Evolutionary conservation across 2,888 invertebrate genomes (phyloP), one percentile per base, ranked within the genome.

Genomic region (Limnephilus auricula): DNA sequence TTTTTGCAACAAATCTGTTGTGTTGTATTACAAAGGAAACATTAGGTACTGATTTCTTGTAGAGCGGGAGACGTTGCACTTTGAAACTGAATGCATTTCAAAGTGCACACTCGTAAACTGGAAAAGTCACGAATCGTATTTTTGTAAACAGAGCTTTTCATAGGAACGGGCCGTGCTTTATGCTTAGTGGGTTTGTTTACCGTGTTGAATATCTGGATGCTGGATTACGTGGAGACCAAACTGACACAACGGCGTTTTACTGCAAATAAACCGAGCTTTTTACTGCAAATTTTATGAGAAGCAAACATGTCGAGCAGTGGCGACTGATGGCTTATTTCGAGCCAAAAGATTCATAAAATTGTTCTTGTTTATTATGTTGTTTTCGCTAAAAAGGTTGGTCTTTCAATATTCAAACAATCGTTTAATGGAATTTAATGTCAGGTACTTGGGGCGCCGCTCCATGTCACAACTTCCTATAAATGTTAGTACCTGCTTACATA

Each of bases 221-320:
- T 82, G 34, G 25, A 2, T 82, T 82, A 34, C 2, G 32, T 30
- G 30, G 15, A 9, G 80, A 82, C 80, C 18, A 34, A 30, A 34
- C 80, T 80, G 32, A 25, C 80, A 82, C 80, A 80, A 15, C 45
- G 45, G 15, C 15, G n/a, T 84, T 84, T 84, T 37, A 37, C 37
- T 34, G 84, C 84, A 85, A 40, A 37, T 85, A 85, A 40, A 85
- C 84, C 13, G 25, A 40, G 40, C 25, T 85, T 85, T 85, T 85
- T 85, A 85, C 84, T 40, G 40, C 84, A 45, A 40, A 85, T 85
- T 85, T 85, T 85, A 85, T 45, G 84, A 85, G 37, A 40, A 85
- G 84, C 37, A 85, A 85, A 85, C 84, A 30, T 45, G 84, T 85
- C 30, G 15, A 32, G 80, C 80, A 65, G 65, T 65, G 65, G 65